These are phyloP conservation scores for Pocillopora verrucosa DNA, from an alignment of 64 coral and sea anemone species.

Conservation along the genomic window DNA sequence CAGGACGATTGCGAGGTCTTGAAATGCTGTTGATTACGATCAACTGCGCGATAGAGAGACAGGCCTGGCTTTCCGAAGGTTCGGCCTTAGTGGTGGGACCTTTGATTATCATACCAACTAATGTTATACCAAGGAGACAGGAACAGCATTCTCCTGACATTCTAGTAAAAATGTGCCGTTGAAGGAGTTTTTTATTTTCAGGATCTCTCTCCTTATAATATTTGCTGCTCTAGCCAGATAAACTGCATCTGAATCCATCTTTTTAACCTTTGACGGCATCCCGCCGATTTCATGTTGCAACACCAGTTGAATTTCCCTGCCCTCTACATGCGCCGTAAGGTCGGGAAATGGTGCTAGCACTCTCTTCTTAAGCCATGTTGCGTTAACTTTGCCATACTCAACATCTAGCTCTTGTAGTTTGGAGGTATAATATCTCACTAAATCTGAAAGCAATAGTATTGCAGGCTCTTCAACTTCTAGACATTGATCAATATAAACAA, in stretches of 20 bases:
- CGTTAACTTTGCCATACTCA: slow-evolving; percentile 10
- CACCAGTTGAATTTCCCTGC: slow-evolving; percentile 28
- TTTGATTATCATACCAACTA: slow-evolving; percentile 51
- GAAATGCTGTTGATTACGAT: slow-evolving; percentile 53
- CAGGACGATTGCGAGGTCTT: slow-evolving; percentile 31
- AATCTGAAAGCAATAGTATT: slow-evolving; percentile 50
- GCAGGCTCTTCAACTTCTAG: slow-evolving; percentile 48
- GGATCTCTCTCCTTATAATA: slow-evolving; percentile 59
- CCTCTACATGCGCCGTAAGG: slow-evolving; percentile 51
- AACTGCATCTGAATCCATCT: slow-evolving; percentile 45
- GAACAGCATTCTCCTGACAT: slow-evolving; percentile 57
- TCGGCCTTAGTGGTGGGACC: slow-evolving; percentile 49
- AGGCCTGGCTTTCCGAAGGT: slow-evolving; percentile 41
- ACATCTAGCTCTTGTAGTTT: slow-evolving; percentile 45
- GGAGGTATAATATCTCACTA: slow-evolving; percentile 27
- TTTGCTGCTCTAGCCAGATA: slow-evolving; percentile 47
- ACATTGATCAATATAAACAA: slow-evolving; percentile 55
- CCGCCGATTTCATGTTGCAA: slow-evolving; percentile 48
- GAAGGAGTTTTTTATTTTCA: slow-evolving; percentile 53
- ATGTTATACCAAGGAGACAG: slow-evolving; percentile 42
- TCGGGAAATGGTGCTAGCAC: slow-evolving; percentile 16
- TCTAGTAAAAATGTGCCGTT: slow-evolving; percentile 56
- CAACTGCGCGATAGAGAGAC: slow-evolving; percentile 34
- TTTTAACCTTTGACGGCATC: slow-evolving; percentile 27
- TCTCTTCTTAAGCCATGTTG: slow-evolving; percentile 62